Evolutionary conservation across 2,113 vertebrate genomes (phyloP), one percentile per base, ranked within the genome.

Genomic region (Tyto alba): DNA sequence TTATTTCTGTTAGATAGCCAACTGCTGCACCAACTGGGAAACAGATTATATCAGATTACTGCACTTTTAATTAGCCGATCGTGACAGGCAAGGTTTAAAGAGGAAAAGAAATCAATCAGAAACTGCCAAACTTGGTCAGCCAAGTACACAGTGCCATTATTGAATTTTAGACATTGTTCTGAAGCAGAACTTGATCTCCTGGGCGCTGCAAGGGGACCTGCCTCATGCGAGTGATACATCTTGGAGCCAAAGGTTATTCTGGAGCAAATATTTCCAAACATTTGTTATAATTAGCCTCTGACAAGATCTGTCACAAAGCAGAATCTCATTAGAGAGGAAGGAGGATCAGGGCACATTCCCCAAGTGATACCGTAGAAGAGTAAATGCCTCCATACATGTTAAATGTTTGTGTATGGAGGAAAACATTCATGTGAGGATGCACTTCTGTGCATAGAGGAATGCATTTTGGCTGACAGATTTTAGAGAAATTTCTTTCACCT

Each of bases 11-110:
- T 96, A 92, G 92, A 95, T 87, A 93, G 96, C 96, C 95, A 92
- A 95, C 76, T 91, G 87, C 90, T 0, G 0, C 74, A 90, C 89
- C 95, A 85, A 97, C 85, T 95, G 95, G 94, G 94, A 93, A 95
- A 96, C 66, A 95, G 96, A 97, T 97, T 96, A 93, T 92, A 97
- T 96, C 94, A 95, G 96, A 97, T 97, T 96, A 96, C 89, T 85
- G 79, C 92, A 96, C 93, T 97, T 97, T 96, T 97, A 97, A 97
- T 97, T 97, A 97, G 96, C 90, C 6, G 34, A 85, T 96, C 16
- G n/a, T 96, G 96, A 96, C 93, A 96, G 85, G 81, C 91, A 97
- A 88, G 91, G 78, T 87, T 96, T 94, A 90, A 90, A 95, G 80
- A 95, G 91, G 45, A 80, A 93, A 95, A 88, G 67, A 95, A 96